Evolutionary conservation across 2,888 invertebrate species (phyloP).

Genomic region (Leptinotarsa peninsularis): DNA sequence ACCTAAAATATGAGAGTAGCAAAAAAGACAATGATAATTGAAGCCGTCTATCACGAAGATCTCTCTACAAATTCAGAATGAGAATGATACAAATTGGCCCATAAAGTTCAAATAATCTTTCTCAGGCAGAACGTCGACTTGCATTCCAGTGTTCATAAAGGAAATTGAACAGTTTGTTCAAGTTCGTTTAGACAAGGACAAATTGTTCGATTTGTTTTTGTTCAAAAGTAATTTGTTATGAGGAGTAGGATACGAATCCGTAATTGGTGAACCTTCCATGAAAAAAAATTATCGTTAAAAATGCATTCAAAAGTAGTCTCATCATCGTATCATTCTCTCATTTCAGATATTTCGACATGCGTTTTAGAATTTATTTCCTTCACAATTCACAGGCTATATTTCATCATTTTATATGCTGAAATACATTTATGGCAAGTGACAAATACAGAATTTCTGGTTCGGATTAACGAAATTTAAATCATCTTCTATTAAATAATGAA

Average conservation of each 20-base stretch:
- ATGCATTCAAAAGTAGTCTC: too few species aligned
- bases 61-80: neutral
- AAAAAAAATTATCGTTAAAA: too few species aligned
- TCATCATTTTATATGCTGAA: too few species aligned
- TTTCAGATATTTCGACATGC: too few species aligned
- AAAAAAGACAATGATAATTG: neutral
- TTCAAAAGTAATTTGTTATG: neutral
- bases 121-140: neutral
- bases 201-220: neutral
- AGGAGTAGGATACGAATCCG: neutral
- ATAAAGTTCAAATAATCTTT: slow-evolving; percentile 12
- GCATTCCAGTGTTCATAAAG: neutral
- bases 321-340: too few species aligned
- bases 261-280: too few species aligned
- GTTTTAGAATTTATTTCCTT: too few species aligned
- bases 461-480: too few species aligned
- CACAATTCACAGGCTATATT: too few species aligned
- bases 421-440: too few species aligned
- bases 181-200: neutral
- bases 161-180: slow-evolving; percentile 1
- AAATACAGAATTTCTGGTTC: too few species aligned
- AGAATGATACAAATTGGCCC: slow-evolving; percentile 4
- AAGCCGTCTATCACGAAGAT: slow-evolving; percentile 1
- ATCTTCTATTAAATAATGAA: too few species aligned
- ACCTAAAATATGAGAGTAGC: neutral